Conservation (phyloP, 2,888 invertebrate species). For the Hypomecis atomaria region DNA sequence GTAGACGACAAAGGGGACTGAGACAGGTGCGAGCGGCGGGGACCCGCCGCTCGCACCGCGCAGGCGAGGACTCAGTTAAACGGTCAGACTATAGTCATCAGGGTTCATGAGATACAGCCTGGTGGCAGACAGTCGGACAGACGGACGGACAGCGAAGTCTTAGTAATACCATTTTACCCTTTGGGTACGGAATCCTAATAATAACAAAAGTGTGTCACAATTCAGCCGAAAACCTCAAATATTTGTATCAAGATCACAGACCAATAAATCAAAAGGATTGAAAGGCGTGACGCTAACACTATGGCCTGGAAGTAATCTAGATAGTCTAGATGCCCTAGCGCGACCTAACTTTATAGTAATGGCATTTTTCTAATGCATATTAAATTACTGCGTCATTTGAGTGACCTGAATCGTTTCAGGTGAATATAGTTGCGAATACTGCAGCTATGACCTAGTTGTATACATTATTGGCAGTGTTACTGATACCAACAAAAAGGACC, state of each 20-base stretch:
- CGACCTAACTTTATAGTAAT: conserved; percentile 20
- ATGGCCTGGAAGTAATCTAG: conserved; percentile 21
- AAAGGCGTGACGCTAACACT: conserved; percentile 7
- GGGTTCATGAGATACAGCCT: no score
- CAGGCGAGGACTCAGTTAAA: no score
- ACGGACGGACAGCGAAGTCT: no score
- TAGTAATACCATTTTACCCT: no score
- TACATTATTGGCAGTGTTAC: conserved; percentile 27
- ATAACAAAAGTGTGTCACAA: neutral
- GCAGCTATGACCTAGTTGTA: conserved; percentile 42
- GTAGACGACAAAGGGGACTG: no score
- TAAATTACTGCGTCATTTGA: conserved; percentile 44
- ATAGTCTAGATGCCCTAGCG: conserved; percentile 17
- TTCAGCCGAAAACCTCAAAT: neutral
- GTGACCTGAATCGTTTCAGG: conserved; percentile 46
- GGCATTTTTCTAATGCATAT: conserved; percentile 42
- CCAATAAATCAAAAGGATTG: conserved; percentile 5
- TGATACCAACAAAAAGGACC: conserved; percentile 23
- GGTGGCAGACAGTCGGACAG: no score
- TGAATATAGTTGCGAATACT: conserved; percentile 30
- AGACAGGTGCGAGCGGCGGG: no score
- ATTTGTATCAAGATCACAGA: neutral
- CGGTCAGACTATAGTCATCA: no score
- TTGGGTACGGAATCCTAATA: neutral
- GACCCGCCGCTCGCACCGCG: no score